phyloP scores from a whole-genome alignment of 2,797 vertebrate species.

The Bradypodion pumilum region DNA sequence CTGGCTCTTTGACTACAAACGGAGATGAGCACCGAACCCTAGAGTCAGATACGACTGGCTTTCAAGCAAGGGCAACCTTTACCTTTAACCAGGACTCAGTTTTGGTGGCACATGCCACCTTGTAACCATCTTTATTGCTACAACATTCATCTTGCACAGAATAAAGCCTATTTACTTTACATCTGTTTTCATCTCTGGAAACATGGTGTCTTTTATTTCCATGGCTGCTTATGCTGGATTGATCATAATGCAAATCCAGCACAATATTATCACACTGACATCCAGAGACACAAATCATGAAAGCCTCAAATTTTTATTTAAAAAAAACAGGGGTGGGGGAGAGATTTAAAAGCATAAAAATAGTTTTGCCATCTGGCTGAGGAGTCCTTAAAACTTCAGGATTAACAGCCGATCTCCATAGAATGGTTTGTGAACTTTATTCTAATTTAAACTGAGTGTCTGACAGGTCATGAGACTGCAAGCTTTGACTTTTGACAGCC shows the following conservation, averaged over 20 bases:
- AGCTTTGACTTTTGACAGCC: background rate
- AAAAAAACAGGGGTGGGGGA: background rate
- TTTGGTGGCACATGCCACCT: background rate
- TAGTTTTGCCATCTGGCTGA: background rate
- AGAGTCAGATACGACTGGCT: too few species aligned
- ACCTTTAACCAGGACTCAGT: background rate
- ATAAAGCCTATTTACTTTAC: background rate
- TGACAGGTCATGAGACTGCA: background rate
- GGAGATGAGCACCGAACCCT: too few species aligned
- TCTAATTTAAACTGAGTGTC: background rate
- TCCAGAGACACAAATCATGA: background rate
- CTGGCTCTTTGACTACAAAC: too few species aligned
- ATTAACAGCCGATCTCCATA: background rate
- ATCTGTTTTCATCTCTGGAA: background rate
- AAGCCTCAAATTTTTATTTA: background rate
- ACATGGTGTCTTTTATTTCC: background rate
- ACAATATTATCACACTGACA: background rate
- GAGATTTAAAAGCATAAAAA: background rate
- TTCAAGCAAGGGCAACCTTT: too few species aligned
- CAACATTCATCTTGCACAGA: background rate
- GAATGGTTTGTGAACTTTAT: background rate
- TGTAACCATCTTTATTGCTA: background rate
- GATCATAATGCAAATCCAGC: background rate
- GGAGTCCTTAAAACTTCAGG: background rate
- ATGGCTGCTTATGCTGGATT: background rate